These are phyloP conservation scores for Montipora efflorescens DNA, from an alignment of 64 coral and sea anemone genomes.

Conservation along the genomic window DNA sequence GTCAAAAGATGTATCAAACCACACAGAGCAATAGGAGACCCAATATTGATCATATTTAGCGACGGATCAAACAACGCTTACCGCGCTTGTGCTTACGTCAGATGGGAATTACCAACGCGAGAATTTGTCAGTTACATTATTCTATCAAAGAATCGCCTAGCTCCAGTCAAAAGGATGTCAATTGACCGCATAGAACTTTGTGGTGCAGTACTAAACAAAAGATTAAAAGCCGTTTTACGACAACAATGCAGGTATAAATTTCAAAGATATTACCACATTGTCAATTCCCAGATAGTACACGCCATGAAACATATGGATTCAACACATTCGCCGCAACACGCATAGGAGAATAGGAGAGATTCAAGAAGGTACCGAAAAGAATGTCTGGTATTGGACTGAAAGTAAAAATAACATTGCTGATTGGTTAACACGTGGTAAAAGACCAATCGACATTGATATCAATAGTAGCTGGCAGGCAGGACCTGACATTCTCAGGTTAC, in stretches of 20 bases:
- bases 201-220: background rate
- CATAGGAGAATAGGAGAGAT: slow-evolving; percentile 70
- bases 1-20: slow-evolving; percentile 16
- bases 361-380: slow-evolving; percentile 22
- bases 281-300: too few species aligned
- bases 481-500: background rate
- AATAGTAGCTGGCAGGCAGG: slow-evolving; percentile 16
- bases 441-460: background rate
- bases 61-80: too few species aligned
- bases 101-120: slow-evolving; percentile 5
- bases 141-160: background rate
- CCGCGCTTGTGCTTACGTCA: slow-evolving; percentile 16
- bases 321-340: slow-evolving; percentile 45
- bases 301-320: too few species aligned
- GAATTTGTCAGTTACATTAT: slow-evolving; percentile 31
- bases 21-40: background rate
- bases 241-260: slow-evolving; percentile 1
- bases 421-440: background rate
- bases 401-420: too few species aligned
- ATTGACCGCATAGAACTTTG: too few species aligned
- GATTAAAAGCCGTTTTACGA: background rate
- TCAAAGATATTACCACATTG: too few species aligned
- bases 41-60: too few species aligned
- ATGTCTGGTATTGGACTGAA: background rate
- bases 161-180: too few species aligned